A percentile compares a stretch with the other conserved stretches of the same genome.
These are phyloP conservation scores for Troglohyphantes excavatus DNA, from an alignment of 2,888 invertebrate genomes.

Conservation along the genomic window DNA sequence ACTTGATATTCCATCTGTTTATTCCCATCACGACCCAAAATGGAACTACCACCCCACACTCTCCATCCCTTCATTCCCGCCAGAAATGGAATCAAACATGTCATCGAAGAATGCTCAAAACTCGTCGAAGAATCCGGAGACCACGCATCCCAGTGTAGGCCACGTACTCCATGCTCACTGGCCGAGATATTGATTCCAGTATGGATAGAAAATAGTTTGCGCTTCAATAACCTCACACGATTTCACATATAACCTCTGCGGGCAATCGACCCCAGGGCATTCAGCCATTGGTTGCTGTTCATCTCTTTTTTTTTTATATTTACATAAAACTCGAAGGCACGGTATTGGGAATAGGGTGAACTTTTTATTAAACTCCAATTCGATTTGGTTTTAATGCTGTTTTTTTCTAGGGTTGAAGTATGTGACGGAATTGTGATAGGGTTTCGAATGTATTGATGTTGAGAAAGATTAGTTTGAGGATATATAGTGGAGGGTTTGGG, in stretches of 20 bases:
- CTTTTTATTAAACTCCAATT: not conserved
- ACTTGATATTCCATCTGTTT: not conserved
- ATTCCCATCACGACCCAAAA: conserved; percentile 8
- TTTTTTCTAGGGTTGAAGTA: not conserved
- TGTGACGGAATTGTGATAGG: not conserved
- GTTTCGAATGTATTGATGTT: not conserved
- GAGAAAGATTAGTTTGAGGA: not conserved
- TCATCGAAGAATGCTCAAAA: not conserved
- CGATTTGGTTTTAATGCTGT: not conserved
- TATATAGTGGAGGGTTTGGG: no score
- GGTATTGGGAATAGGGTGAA: not conserved
- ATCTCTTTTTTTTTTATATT: not conserved
- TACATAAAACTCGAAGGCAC: conserved; percentile 16
- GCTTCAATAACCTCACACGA: conserved; percentile 12
- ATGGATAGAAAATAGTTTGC: conserved; percentile 42
- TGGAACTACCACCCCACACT: not conserved
- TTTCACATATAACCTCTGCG: not conserved
- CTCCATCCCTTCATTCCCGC: not conserved
- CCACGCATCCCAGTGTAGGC: not conserved
- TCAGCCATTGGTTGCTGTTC: not conserved
- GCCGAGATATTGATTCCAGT: conserved; percentile 28
- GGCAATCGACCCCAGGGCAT: not conserved
- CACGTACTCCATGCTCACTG: not conserved
- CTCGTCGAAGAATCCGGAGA: not conserved
- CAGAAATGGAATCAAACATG: conserved; percentile 8